Percentiles rank a stretch among this genome's conserved stretches.
phyloP scores from a whole-genome alignment of 2,113 vertebrate species.

The Dermatemys mawii region DNA sequence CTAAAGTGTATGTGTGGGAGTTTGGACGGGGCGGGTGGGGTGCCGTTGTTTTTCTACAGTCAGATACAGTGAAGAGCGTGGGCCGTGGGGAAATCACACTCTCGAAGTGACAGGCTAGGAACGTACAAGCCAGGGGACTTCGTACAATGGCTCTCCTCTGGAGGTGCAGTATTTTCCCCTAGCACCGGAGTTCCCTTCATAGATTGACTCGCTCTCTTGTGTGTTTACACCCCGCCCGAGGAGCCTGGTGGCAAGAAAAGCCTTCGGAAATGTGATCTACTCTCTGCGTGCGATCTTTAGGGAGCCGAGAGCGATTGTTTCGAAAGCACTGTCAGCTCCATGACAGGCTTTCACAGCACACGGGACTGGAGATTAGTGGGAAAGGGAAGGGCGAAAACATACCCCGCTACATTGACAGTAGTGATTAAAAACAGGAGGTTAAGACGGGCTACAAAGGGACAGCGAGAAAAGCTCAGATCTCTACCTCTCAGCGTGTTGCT shows the following conservation, averaged over 20 bases:
- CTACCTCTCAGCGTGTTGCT: constrained; percentile 93
- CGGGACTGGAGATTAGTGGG: not conserved
- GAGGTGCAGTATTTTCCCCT: not conserved
- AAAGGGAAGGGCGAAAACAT: not conserved
- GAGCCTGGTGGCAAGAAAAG: not conserved
- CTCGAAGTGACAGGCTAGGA: not conserved
- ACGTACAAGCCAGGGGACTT: not conserved
- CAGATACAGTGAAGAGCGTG: not conserved
- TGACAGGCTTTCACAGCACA: not conserved
- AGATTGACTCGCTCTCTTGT: not conserved
- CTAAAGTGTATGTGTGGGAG: not conserved
- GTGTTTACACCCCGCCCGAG: not conserved
- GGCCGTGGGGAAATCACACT: not conserved
- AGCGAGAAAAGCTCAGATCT: constrained; percentile 1
- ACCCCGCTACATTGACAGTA: too few relatives aligned
- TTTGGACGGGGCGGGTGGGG: not conserved
- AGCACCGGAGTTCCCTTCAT: not conserved
- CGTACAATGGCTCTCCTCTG: not conserved
- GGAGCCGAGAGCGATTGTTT: not conserved
- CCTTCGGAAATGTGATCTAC: not conserved
- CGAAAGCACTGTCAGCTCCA: not conserved
- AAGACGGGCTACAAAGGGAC: not conserved
- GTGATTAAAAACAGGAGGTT: not conserved
- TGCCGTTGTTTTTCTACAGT: not conserved
- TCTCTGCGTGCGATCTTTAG: not conserved